Percentiles rank a stretch among this genome's conserved stretches.
Evolutionary conservation across 2,888 invertebrate genomes (phyloP).

Genomic region (Tridacna crocea): DNA sequence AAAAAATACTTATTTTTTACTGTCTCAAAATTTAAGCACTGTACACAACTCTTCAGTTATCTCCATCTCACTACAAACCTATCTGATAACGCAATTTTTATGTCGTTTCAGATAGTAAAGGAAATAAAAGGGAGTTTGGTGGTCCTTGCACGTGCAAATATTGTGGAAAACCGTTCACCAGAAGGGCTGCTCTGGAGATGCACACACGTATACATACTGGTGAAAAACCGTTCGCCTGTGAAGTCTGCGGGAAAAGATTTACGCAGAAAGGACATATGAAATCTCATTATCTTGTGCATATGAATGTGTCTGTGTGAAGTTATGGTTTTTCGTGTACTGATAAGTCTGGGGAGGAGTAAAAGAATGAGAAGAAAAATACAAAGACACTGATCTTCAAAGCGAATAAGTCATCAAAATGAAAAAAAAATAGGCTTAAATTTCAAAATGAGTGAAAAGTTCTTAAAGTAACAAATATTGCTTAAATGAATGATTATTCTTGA

Average conservation of each 20-base stretch:
- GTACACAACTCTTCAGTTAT: too few relatives aligned
- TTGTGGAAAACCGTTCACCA: not conserved
- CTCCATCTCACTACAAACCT: not conserved
- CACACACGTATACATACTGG: not conserved
- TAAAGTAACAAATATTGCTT: too few relatives aligned
- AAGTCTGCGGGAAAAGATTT: too few relatives aligned
- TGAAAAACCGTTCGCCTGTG: not conserved
- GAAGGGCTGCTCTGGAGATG: not conserved
- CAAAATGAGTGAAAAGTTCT: too few relatives aligned
- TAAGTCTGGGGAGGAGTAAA: not conserved
- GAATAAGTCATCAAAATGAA: not conserved
- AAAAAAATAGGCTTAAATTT: too few relatives aligned
- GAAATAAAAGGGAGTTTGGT: not conserved
- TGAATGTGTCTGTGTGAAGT: not conserved
- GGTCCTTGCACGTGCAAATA: not conserved
- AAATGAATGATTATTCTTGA: too few relatives aligned
- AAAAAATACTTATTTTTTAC: too few relatives aligned
- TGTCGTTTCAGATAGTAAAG: constrained; percentile 2
- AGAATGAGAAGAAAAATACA: not conserved
- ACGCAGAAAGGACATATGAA: too few relatives aligned
- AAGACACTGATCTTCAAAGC: not conserved
- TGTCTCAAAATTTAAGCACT: too few relatives aligned
- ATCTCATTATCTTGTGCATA: too few relatives aligned
- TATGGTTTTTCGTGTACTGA: not conserved
- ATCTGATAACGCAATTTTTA: not conserved